Base-by-base conservation (phyloP, 2,888 invertebrate species). In the Phalangium opilio region DNA sequence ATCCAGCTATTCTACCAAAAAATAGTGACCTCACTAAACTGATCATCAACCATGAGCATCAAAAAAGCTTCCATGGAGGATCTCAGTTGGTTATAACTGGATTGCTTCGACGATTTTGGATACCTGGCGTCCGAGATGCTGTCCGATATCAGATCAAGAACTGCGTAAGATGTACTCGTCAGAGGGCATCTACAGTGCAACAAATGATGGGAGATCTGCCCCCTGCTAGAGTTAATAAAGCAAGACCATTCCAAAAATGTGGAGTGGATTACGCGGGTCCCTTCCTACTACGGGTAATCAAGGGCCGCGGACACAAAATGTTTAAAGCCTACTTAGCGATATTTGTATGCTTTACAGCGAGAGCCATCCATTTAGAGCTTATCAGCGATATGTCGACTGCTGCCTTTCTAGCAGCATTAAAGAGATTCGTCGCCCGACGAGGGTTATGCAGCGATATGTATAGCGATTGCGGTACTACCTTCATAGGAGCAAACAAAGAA, bases 391-490 rank as follows among this genome's bases (percentile, higher is more conserved):
- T 55, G 17, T 44, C 52, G 2, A 48, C 52, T 1, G 50, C 44
- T 12, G 51, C 49, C 2, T 54, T 57, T 35, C 38, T 57, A 3
- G 49, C 49, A 15, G 33, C 54, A 1, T 35, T 55, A 3, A 44
- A 44, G 12, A 34, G 49, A 15, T 54, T 54, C 19, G 17, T 21
- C 44, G 55, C 14, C 5, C 27, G 27, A 27, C 27, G 27, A 27
- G 27, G 27, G 8, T 7, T 7, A 27, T 7, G 27, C 8, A 27
- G 5, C 5, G 5, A 27, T 8, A 27, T 27, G 27, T 56, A 46
- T 40, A 47, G 48, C 4, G 55, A 58, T 21, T 54, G 55, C 41
- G 54, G 44, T 0, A 56, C 50, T 1, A 56, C 53, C 27, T 57
- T 59, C 38, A 44, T 54, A 7, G 55, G 55, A 1, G 50, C 47